Base-by-base conservation (phyloP, 2,888 invertebrate genomes). In the Plagodis dolabraria region DNA sequence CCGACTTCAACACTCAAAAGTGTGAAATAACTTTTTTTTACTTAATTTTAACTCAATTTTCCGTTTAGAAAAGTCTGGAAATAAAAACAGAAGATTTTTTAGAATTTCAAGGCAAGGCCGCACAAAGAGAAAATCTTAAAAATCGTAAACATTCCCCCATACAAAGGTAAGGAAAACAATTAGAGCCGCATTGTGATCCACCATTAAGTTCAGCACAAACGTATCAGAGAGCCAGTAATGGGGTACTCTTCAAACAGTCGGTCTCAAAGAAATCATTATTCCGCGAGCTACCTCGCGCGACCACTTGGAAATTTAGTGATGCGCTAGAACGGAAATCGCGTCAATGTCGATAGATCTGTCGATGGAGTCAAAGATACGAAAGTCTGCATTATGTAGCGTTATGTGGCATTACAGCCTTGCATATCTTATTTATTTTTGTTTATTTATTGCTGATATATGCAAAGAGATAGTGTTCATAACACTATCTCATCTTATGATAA, bases 181-280 rank as follows among this genome's bases (percentile, higher is more conserved):
- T 90, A 92, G 82, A 82, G 77, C 67, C 77, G 79, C 86, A 87
- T 87, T 80, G 85, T 81, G 84, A 84, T 80, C 82, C 80, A 83
- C 88, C 86, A 91, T 90, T 90, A 91, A 86, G 83, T 85, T 79
- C 89, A 79, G 77, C 77, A 89, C 89, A 89, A 87, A 85, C 91
- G 90, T 89, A 90, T 88, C 88, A 85, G 78, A 77, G 81, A 75
- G 79, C 77, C 84, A 74, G 89, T 91, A 91, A 92, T 90, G 86
- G 89, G 73, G 83, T 79, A 80, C 83, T 80, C 90, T 88, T 88
- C 89, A 90, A 89, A 91, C 89, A 86, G 83, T 79, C 80, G 80
- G 82, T 82, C 85, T 91, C 91, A 90, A 92, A 92, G 91, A 91
- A 92, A 92, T 91, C 91, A 91, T 92, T 92, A 92, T 92, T 92